A percentile compares a stretch with the other conserved stretches of the same genome.
Conservation (phyloP, 1,140 invertebrate genomes). For the Chlorops oryzae region DNA sequence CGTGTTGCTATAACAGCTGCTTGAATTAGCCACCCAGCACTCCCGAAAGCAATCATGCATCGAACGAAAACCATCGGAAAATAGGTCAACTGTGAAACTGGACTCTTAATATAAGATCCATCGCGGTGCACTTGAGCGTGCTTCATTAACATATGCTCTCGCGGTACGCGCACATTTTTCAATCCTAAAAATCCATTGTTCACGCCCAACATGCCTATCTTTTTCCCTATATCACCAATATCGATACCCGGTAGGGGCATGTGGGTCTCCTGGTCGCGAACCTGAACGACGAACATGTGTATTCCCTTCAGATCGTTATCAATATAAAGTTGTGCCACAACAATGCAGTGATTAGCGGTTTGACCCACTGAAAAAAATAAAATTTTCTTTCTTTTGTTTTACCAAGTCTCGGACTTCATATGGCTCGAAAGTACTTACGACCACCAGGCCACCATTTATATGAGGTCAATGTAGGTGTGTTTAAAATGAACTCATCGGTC, state of each 20-base stretch:
- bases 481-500: slow-evolving; percentile 77
- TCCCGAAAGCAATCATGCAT: slow-evolving; percentile 60
- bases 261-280: slow-evolving; percentile 79
- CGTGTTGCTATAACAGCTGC: slow-evolving; percentile 74
- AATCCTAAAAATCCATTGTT: slow-evolving; percentile 88
- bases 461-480: slow-evolving; percentile 80
- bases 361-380: slow-evolving; percentile 65
- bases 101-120: slow-evolving; percentile 77
- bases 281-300: slow-evolving; percentile 84
- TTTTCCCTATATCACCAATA: slow-evolving; percentile 87
- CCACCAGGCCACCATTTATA: slow-evolving; percentile 92
- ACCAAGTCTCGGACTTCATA: background rate
- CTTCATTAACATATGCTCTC: slow-evolving; percentile 85
- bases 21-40: slow-evolving; percentile 63
- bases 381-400: too few relatives aligned
- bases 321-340: slow-evolving; percentile 79
- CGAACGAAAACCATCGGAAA: slow-evolving; percentile 86
- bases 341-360: slow-evolving; percentile 79
- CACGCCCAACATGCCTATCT: slow-evolving; percentile 79
- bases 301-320: slow-evolving; percentile 76
- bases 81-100: slow-evolving; percentile 78
- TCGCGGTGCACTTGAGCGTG: slow-evolving; percentile 76
- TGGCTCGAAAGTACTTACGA: slow-evolving; percentile 62
- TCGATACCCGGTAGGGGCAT: slow-evolving; percentile 75
- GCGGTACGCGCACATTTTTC: slow-evolving; percentile 74